phyloP scores from a whole-genome alignment of 2,888 invertebrate genomes.

The Entomobrya proxima region DNA sequence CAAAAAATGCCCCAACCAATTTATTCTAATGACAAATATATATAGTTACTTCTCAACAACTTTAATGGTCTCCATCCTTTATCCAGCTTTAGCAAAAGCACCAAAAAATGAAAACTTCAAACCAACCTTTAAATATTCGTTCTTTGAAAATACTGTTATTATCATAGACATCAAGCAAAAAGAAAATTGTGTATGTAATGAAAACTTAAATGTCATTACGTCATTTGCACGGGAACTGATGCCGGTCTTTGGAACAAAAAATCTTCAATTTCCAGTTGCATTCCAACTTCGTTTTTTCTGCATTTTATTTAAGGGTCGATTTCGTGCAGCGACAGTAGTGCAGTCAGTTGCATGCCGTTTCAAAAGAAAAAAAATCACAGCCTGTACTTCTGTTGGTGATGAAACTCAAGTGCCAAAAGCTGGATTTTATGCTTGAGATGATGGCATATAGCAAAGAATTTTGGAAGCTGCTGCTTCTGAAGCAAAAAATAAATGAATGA shows the following conservation, averaged over 20 bases:
- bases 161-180: not conserved
- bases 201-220: too few relatives aligned
- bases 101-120: not conserved
- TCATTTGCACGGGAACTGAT: too few relatives aligned
- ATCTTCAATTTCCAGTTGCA: not conserved
- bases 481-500: not conserved
- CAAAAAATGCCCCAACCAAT: too few relatives aligned
- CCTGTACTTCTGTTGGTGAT: not conserved
- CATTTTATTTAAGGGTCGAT: not conserved
- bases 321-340: too few relatives aligned
- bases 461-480: too few relatives aligned
- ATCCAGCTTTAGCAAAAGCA: not conserved
- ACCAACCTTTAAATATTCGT: not conserved
- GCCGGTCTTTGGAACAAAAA: too few relatives aligned
- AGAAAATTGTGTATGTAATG: not conserved
- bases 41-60: not conserved
- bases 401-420: not conserved
- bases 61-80: not conserved
- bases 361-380: too few relatives aligned
- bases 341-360: not conserved
- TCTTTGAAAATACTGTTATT: not conserved
- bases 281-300: not conserved
- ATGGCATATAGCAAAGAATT: too few relatives aligned
- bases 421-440: too few relatives aligned
- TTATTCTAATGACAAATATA: constrained; percentile 4